Conservation (phyloP, 2,888 invertebrate genomes). For the Drosophila fulvimacula region DNA sequence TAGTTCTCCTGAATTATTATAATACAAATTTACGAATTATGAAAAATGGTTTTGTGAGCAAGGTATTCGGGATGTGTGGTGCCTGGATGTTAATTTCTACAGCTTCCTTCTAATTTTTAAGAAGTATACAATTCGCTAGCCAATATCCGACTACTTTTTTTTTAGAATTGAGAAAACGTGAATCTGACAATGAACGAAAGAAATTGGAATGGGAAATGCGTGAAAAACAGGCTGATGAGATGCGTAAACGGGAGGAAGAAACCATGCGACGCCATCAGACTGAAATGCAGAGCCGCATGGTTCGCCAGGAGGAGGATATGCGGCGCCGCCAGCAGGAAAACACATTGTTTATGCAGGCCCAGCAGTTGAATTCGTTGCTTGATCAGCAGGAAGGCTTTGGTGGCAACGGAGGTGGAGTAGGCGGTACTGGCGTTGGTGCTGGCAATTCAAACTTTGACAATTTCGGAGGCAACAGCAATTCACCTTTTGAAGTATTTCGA, state of each 20-base stretch:
- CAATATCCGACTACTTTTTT: slow-evolving; percentile 25
- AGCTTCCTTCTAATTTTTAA: neutral
- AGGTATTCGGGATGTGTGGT: neutral
- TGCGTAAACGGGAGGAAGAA: slow-evolving; percentile 89
- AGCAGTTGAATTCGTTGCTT: slow-evolving; percentile 88
- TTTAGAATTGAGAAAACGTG: slow-evolving; percentile 91
- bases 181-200: slow-evolving; percentile 94
- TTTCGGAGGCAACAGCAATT: slow-evolving; percentile 72
- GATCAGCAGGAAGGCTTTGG: slow-evolving; percentile 88
- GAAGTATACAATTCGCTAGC: slow-evolving; percentile 2
- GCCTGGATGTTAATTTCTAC: neutral
- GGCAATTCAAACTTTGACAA: slow-evolving; percentile 70
- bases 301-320: slow-evolving; percentile 93
- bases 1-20: neutral
- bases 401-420: slow-evolving; percentile 47
- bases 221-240: slow-evolving; percentile 92
- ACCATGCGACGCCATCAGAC: slow-evolving; percentile 89
- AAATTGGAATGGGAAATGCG: slow-evolving; percentile 93
- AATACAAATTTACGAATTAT: neutral
- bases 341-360: slow-evolving; percentile 92
- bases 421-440: slow-evolving; percentile 45
- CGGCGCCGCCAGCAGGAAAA: slow-evolving; percentile 94
- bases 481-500: slow-evolving; percentile 82
- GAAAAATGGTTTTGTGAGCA: neutral
- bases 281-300: slow-evolving; percentile 91